Evolutionary conservation across 2,888 invertebrate genomes (phyloP), one percentile per base, ranked within the genome.

Genomic region (Hermodice carunculata): DNA sequence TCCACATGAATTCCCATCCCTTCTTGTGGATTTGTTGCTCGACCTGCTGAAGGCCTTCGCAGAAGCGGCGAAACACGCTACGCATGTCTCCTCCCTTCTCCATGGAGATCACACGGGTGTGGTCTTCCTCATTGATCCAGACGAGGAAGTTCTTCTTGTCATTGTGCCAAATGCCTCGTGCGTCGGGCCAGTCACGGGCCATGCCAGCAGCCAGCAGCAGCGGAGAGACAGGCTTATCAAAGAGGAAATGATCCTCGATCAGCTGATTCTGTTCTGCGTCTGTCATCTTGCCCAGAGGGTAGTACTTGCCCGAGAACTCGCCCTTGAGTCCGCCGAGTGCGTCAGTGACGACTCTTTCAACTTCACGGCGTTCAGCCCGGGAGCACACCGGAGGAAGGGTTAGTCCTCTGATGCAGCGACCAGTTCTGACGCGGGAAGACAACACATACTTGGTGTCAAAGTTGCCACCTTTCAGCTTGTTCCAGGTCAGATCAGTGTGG

Each of bases 91-190:
- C 66, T n/a, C 56, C 58, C 44, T 46, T 66, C 48, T 66, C 62
- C 66, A 66, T 61, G 49, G 66, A 48, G 54, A 63, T 66, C 17
- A 69, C 42, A 19, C 71, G 34, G 29, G 61, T 44, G 43, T 66
- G 66, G 46, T 66, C 66, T 26, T 66, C 66, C 29, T 66, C 66
- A 40, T 66, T 66, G 29, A 66, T 44, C 66, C 66, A 66, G 43
- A 66, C 62, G 19, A 66, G 58, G 62, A 66, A 66, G 73, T 62
- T 63, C 62, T 66, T 66, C 22, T 28, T 24, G n/a, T 64, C 44
- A 52, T 68, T 66, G 56, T 61, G 62, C 83, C 92, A 96, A 49
- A 96, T 96, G 0, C 66, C 69, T 11, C 66, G 57, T 22, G 48
- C 67, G 42, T 74, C 74, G 11, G 74, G 71, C 72, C 74, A 71